Percentiles rank a stretch among this genome's conserved stretches.
Evolutionary conservation across 2,113 vertebrate genomes (phyloP).

Genomic region (Hippocampus guttulatus): DNA sequence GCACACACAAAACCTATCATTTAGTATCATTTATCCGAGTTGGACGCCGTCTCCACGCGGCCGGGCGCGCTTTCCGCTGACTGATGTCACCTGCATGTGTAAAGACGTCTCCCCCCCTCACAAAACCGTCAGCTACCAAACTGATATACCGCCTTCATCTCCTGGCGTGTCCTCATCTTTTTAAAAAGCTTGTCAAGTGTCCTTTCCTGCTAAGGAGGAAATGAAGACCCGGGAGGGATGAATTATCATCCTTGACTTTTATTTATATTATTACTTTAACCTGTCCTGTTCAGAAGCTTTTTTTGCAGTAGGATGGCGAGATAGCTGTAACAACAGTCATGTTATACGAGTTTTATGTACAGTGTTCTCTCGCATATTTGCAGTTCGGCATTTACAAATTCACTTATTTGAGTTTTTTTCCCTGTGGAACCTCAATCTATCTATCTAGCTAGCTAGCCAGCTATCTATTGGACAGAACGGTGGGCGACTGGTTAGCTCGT

Average conservation of each 20-base stretch:
- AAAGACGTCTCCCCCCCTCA: slow-evolving; percentile 49
- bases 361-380: no score
- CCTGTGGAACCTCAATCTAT: no score
- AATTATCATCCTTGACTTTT: slow-evolving; percentile 55
- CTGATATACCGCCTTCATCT: slow-evolving; percentile 62
- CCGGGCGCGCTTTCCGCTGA: slow-evolving; percentile 25
- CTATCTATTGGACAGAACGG: no score
- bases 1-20: slow-evolving; percentile 13
- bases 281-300: neutral
- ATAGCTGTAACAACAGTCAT: neutral
- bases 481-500: no score
- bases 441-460: no score
- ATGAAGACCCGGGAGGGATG: slow-evolving; percentile 63
- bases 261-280: neutral
- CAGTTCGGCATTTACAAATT: no score
- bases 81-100: slow-evolving; percentile 51
- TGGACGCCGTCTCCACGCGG: neutral
- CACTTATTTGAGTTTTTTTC: no score
- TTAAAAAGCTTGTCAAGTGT: slow-evolving; percentile 69
- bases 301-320: neutral
- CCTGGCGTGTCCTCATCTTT: slow-evolving; percentile 63
- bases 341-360: no score
- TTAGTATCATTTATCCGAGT: slow-evolving; percentile 30
- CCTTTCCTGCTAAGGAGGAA: slow-evolving; percentile 69
- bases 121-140: slow-evolving; percentile 25